These are phyloP conservation scores for Ailuropoda melanoleuca DNA, from an alignment of 2,113 vertebrate species.

Conservation along the genomic window DNA sequence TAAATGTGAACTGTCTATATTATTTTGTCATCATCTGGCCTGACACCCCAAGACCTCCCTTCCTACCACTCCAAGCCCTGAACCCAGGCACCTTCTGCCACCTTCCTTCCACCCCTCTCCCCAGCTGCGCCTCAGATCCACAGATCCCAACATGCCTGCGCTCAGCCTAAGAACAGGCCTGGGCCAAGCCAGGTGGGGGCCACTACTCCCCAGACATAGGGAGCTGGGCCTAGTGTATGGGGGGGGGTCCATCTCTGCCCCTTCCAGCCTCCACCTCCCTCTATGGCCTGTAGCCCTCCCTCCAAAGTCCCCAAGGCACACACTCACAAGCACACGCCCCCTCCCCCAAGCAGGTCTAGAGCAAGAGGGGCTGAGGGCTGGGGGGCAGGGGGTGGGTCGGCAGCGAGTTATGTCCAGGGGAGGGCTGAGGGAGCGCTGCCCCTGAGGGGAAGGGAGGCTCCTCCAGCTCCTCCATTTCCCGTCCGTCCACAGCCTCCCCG, in stretches of 20 bases:
- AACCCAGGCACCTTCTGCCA: conserved; percentile 39
- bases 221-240: not conserved
- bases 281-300: not conserved
- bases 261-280: not conserved
- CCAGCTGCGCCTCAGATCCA: conserved; percentile 6
- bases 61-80: not conserved
- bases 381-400: too few species aligned
- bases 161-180: conserved; percentile 47
- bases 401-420: not conserved
- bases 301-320: not conserved
- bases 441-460: conserved; percentile 33
- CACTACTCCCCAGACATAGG: not conserved
- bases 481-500: not conserved
- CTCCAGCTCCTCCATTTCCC: not conserved
- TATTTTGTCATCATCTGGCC: not conserved
- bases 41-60: not conserved
- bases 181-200: not conserved
- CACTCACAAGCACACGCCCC: not conserved
- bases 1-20: not conserved
- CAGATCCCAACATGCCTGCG: conserved; percentile 70
- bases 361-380: not conserved
- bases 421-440: not conserved
- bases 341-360: not conserved
- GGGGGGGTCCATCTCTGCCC: not conserved
- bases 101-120: conserved; percentile 5